Base-by-base conservation (phyloP, 2,113 vertebrate species). In the Triplophysa tibetana region DNA sequence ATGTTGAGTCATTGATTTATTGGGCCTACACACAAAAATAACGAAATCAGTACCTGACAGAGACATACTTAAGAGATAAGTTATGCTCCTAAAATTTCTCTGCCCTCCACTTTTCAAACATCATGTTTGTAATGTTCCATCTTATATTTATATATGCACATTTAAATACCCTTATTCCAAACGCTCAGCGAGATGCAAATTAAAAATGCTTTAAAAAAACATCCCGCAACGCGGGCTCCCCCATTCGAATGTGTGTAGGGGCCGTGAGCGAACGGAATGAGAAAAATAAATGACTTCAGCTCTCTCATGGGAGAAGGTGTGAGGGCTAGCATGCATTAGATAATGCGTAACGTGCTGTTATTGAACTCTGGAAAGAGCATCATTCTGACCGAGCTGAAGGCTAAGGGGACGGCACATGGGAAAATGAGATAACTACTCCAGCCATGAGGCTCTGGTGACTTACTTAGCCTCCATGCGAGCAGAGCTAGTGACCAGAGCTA, bases 321-420 rank as follows among this genome's bases (percentile, higher is more conserved):
- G 60, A 85, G 78, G 74, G 38, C 79, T 85, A 70, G 82, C 85
- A 77, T 73, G 81, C 80, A 78, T 87, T 89, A 82, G 84, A 89
- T 90, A 61, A 90, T 38, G 54, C 19, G 19, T 58, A 67, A 7
- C 14, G 29, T 82, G 84, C 82, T 85, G 69, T 77, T 70, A 80
- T 82, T 91, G 89, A 91, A 88, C 86, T 89, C 84, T 56, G 85
- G 88, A 87, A 87, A 85, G 58, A 69, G 65, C 85, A 89, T 88
- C 88, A 89, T 81, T 62, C 73, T 58, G 68, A 87, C 77, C 67
- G 61, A 65, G 81, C 9, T 5, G 48, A 24, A 21, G 70, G 68
- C 81, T 24, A 75, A 48, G 81, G 83, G 75, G 84, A 83, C 33
- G 16, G 38, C 81, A 19, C 33, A 52, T 67, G 1, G 38, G 78